These are phyloP conservation scores for Ammospiza nelsoni DNA, from an alignment of 2,113 vertebrate genomes.

Conservation along the genomic window DNA sequence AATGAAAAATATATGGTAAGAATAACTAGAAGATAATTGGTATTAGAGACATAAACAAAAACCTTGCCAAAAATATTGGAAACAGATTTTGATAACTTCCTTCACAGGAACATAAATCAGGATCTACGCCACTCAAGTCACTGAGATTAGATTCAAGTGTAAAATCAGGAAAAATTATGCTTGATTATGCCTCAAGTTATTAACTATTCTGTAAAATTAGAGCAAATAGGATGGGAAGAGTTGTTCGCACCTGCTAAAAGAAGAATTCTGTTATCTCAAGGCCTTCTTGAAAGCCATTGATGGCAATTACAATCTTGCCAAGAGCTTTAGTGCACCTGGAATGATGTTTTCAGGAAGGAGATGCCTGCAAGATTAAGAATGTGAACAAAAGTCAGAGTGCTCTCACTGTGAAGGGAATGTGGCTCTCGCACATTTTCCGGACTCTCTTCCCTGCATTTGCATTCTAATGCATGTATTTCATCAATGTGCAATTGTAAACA, in stretches of 20 bases:
- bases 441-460: background rate
- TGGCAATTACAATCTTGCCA: background rate
- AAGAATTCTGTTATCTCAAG: background rate
- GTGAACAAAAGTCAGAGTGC: background rate
- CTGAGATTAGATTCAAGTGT: background rate
- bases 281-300: background rate
- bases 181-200: background rate
- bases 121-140: background rate
- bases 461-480: constrained; percentile 3
- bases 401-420: background rate
- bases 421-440: rapidly evolving
- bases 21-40: background rate
- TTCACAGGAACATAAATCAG: background rate
- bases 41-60: background rate
- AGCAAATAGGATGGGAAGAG: background rate
- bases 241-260: background rate
- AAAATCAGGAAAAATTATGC: constrained; percentile 15
- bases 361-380: background rate
- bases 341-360: background rate
- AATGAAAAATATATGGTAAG: background rate
- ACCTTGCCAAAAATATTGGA: background rate
- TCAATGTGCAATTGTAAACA: background rate
- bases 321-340: constrained; percentile 6
- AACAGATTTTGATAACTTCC: background rate
- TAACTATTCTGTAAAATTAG: background rate